These are phyloP conservation scores for Pipa parva DNA, from an alignment of 2,113 vertebrate species.

Conservation along the genomic window DNA sequence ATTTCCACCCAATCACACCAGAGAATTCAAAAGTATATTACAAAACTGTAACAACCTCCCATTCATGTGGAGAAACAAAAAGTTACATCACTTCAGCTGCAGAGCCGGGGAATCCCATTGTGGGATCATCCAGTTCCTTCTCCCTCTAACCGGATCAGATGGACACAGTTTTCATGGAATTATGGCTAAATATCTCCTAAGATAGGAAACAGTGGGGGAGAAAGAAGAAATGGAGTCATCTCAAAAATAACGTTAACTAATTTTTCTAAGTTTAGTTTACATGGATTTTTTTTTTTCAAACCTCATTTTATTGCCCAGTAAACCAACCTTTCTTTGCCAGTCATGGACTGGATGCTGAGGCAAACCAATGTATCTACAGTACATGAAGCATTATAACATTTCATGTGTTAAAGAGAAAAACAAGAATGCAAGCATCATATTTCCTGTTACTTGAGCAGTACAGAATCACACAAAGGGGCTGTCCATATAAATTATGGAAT, in stretches of 20 bases:
- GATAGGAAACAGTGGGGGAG: not conserved
- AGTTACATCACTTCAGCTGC: slow-evolving; percentile 9
- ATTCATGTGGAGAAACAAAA: slow-evolving; percentile 7
- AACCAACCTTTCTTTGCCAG: not conserved
- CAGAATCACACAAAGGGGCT: not conserved
- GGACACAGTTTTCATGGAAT: slow-evolving; percentile 9
- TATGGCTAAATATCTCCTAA: not conserved
- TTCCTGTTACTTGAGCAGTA: slow-evolving; percentile 25
- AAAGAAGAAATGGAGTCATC: slow-evolving; percentile 7
- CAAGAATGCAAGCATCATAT: not conserved
- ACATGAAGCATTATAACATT: slow-evolving; percentile 3
- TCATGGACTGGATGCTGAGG: not conserved
- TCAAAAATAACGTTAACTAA: slow-evolving; percentile 9
- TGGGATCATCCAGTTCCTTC: not conserved
- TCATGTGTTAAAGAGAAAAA: slow-evolving; percentile 4
- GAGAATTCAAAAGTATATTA: slow-evolving; percentile 16
- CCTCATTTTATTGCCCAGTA: not conserved
- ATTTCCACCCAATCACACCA: slow-evolving; percentile 18
- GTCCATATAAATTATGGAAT: not conserved
- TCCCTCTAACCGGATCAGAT: slow-evolving; percentile 1
- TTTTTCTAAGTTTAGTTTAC: slow-evolving; percentile 25
- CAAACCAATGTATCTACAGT: not conserved
- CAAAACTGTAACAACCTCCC: slow-evolving; percentile 10
- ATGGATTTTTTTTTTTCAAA: slow-evolving; percentile 11
- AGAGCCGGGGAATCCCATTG: slow-evolving; percentile 11